Evolutionary conservation across 1,140 invertebrate genomes (phyloP), one percentile per base, ranked within the genome.

Genomic region (Acromyrmex heyeri): DNA sequence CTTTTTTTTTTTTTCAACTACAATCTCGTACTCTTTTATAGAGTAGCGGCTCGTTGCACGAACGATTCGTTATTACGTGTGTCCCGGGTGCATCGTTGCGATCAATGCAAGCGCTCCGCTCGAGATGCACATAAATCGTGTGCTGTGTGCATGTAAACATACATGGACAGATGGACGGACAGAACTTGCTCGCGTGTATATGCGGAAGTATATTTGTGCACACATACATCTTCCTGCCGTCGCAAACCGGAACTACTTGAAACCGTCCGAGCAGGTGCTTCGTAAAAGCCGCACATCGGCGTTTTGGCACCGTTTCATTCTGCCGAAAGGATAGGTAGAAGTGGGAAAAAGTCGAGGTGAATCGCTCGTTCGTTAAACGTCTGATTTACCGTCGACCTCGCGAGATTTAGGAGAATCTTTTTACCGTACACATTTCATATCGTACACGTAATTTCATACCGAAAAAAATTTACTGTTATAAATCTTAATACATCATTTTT

Each of bases 121-220:
- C 69, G 69, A 83, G 79, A 75, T 83, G 55, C 69, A 75, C 55
- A 83, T 83, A 75, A 83, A 83, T 83, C 79, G 69, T 83, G 34
- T 75, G 72, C 55, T 69, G 69, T 16, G 67, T 61, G 67, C 79
- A 82, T 82, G 79, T 82, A 82, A 82, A 82, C 67, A 34, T 34
- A 83, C 69, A 82, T 18, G 70, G 24, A 83, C 65, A 16, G 59
- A 48, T 16, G 53, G 55, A 59, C 30, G n/a, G 76, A 79, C 44
- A 16, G 64, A 50, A 81, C 69, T 72, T 48, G 53, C 24, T 72
- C 55, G 24, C 38, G 53, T 27, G 79, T 30, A 59, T 21, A 82
- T 6, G 38, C 44, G 69, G 70, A 75, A 73, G 55, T 83, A 83
- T 83, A 83, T 83, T 50, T 83, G 69, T 69, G 18, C 24, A 50